phyloP scores from a whole-genome alignment of 2,888 invertebrate species.

The Scrobipalpa costella region DNA sequence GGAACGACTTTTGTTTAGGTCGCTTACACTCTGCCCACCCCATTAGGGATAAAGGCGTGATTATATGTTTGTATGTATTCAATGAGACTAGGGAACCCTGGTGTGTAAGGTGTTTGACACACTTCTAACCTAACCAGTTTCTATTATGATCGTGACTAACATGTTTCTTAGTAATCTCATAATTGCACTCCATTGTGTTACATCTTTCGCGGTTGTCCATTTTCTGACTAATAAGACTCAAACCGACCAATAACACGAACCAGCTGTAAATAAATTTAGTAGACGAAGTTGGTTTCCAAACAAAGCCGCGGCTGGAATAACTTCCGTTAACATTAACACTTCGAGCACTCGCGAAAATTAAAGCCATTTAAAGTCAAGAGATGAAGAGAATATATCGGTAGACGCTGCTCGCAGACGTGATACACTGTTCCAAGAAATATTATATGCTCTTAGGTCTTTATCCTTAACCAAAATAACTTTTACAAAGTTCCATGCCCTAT shows the following conservation, averaged over 20 bases:
- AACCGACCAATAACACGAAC: slow-evolving; percentile 23
- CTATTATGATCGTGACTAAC: neutral
- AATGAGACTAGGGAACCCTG: too few species aligned
- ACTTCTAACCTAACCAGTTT: too few species aligned
- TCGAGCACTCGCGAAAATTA: slow-evolving; percentile 25
- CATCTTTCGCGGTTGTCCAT: slow-evolving; percentile 7
- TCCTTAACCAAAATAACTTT: slow-evolving; percentile 24
- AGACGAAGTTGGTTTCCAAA: slow-evolving; percentile 39
- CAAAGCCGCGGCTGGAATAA: slow-evolving; percentile 42
- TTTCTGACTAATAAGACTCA: slow-evolving; percentile 10
- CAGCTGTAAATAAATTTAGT: slow-evolving; percentile 24
- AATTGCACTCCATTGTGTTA: slow-evolving; percentile 2
- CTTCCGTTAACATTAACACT: slow-evolving; percentile 32
- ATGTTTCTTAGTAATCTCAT: slow-evolving; percentile 2
- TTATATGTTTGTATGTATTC: too few species aligned
- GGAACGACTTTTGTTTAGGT: too few species aligned
- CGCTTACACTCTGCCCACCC: too few species aligned
- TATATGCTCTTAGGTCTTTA: neutral
- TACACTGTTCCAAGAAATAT: slow-evolving; percentile 22
- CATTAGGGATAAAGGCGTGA: too few species aligned
- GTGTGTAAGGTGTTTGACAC: too few species aligned
- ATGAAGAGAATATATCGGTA: neutral
- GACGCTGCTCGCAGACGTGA: slow-evolving; percentile 17
- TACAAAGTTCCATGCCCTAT: slow-evolving; percentile 6
- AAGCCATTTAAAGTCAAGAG: slow-evolving; percentile 26